phyloP scores from a whole-genome alignment of 2,113 vertebrate genomes.

The Setophaga petechia region DNA sequence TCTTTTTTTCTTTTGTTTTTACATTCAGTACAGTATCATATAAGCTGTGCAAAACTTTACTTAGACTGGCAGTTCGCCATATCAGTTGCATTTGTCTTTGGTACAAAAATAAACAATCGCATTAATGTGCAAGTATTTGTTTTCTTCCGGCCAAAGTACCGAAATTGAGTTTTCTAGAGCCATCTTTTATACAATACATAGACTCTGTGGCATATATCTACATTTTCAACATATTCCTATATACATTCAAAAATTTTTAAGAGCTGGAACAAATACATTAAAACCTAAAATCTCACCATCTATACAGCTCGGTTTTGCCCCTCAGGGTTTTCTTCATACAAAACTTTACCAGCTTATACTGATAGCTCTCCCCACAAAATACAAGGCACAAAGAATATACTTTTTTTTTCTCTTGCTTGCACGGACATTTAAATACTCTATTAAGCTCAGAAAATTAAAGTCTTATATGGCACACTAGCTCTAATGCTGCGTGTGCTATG shows the following conservation, averaged over 20 bases:
- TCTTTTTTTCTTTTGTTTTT: constrained; percentile 79
- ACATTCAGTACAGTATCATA: constrained; percentile 99
- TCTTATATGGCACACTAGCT: constrained; percentile 80
- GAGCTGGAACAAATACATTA: constrained; percentile 91
- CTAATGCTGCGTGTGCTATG: constrained; percentile 71
- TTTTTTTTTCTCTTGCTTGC: constrained; percentile 90
- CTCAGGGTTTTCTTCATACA: constrained; percentile 82
- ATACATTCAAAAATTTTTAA: constrained; percentile 95
- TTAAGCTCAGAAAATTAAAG: constrained; percentile 80
- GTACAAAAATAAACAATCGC: constrained; percentile 98
- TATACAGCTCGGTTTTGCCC: constrained; percentile 77
- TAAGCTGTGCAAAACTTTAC: constrained; percentile 99
- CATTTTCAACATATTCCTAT: constrained; percentile 95
- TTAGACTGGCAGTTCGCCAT: constrained; percentile 99
- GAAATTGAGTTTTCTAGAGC: constrained; percentile 91
- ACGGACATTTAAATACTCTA: constrained; percentile 86
- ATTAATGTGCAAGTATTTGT: constrained; percentile 99
- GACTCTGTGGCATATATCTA: constrained; percentile 99
- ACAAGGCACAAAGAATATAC: constrained; percentile 99
- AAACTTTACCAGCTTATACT: constrained; percentile 80
- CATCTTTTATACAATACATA: constrained; percentile 98
- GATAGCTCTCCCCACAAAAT: constrained; percentile 80
- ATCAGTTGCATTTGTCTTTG: constrained; percentile 99
- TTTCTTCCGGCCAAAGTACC: constrained; percentile 86
- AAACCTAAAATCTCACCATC: constrained; percentile 81